Conservation (phyloP, 1,140 invertebrate genomes). For the Camponotus floridanus region DNA sequence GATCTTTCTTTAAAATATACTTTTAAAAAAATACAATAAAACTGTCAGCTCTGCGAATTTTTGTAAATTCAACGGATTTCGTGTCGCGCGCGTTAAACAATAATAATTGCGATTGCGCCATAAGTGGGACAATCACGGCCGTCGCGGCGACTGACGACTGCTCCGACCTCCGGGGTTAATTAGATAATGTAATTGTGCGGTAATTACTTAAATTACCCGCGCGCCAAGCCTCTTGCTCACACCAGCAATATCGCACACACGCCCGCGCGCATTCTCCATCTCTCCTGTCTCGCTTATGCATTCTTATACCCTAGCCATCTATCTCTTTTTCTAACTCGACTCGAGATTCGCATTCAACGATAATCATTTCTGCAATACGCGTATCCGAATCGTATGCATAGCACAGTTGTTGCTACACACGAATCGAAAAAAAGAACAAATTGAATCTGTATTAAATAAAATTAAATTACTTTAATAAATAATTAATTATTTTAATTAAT, state of each 20-base stretch:
- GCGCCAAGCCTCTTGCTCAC: conserved; percentile 76
- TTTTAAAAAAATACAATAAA: not conserved
- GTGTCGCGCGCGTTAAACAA: conserved; percentile 74
- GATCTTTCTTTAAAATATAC: not conserved
- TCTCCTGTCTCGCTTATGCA: conserved; percentile 14
- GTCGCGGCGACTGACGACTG: conserved; percentile 68
- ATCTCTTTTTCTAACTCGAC: conserved; percentile 29
- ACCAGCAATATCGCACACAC: conserved; percentile 32
- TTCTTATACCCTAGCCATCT: conserved; percentile 18
- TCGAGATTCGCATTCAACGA: conserved; percentile 35
- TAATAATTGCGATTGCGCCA: conserved; percentile 82
- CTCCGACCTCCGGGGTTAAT: conserved; percentile 83
- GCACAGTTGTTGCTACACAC: too few relatives aligned
- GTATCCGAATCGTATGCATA: not conserved
- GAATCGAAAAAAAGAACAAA: not conserved
- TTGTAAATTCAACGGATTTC: conserved; percentile 65
- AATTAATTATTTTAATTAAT: too few relatives aligned
- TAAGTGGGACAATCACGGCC: conserved; percentile 80
- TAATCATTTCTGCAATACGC: conserved; percentile 39
- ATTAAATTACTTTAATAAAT: not conserved
- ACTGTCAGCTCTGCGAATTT: conserved; percentile 42
- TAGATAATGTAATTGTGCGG: conserved; percentile 85
- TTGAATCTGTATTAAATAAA: not conserved
- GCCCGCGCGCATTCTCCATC: conserved; percentile 43
- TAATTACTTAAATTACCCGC: conserved; percentile 83